Conservation (phyloP, 2,888 invertebrate genomes). For the Uropetala carovei region DNA sequence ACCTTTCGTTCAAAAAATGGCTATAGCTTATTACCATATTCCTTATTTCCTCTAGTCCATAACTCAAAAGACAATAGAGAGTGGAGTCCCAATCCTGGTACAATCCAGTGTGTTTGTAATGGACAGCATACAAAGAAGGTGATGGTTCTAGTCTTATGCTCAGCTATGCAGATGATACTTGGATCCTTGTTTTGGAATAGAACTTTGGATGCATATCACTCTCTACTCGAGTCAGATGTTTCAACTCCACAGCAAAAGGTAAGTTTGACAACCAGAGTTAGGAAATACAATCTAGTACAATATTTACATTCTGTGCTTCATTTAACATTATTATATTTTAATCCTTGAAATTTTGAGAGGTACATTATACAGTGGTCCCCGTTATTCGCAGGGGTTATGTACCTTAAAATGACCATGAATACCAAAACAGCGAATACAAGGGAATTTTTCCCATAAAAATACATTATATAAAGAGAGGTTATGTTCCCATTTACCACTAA, state of each 20-base stretch:
- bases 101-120: background rate
- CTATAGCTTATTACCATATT: background rate
- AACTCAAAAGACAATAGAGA: background rate
- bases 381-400: too few relatives aligned
- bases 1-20: background rate
- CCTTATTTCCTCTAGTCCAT: background rate
- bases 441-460: too few relatives aligned
- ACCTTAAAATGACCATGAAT: too few relatives aligned
- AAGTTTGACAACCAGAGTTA: slow-evolving; percentile 75
- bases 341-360: too few relatives aligned
- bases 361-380: background rate
- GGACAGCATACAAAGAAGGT: background rate
- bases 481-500: too few relatives aligned
- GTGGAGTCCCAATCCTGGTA: background rate
- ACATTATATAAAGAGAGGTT: too few relatives aligned
- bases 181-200: slow-evolving; percentile 91
- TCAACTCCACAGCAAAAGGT: slow-evolving; percentile 71
- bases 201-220: slow-evolving; percentile 88
- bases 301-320: too few relatives aligned
- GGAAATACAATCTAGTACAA: too few relatives aligned
- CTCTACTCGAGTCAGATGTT: slow-evolving; percentile 81
- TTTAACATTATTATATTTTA: too few relatives aligned
- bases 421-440: too few relatives aligned
- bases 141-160: slow-evolving; percentile 69
- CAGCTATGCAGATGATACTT: slow-evolving; percentile 80